Evolutionary conservation across 2,113 vertebrate genomes (phyloP).

Genomic region (Pogonocichla stellata): DNA sequence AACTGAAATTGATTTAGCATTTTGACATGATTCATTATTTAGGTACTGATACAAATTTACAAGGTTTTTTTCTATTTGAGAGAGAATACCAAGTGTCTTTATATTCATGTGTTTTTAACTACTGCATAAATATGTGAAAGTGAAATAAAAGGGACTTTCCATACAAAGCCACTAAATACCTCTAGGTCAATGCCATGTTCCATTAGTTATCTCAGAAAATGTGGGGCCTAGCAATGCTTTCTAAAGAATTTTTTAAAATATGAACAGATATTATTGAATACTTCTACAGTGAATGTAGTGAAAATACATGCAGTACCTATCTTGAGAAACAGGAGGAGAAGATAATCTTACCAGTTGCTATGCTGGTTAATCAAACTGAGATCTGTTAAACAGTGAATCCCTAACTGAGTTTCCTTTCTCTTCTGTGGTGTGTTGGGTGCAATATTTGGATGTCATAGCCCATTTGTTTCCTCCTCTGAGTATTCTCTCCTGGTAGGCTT

Average conservation of each 20-base stretch:
- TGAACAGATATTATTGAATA: background rate
- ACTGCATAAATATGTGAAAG: background rate
- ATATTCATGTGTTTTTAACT: background rate
- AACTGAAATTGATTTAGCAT: background rate
- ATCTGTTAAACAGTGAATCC: background rate
- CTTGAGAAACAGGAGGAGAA: background rate
- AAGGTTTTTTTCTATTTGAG: background rate
- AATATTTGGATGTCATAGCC: background rate
- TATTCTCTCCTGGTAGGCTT: background rate
- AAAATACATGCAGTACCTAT: background rate
- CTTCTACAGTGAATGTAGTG: background rate
- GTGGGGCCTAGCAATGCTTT: background rate
- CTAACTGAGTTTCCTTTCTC: background rate
- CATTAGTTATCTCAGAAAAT: background rate
- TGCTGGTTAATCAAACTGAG: background rate
- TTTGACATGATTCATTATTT: background rate
- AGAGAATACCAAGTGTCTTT: background rate
- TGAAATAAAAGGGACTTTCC: background rate
- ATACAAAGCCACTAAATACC: background rate
- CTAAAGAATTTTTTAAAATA: conserved; percentile 31
- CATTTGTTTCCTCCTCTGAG: background rate
- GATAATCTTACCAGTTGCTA: background rate
- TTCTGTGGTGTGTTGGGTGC: accelerated
- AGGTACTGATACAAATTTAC: background rate
- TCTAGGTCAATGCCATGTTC: background rate